Evolutionary conservation across 2,888 invertebrate species (phyloP), one percentile per base, ranked within the genome.

Genomic region (Hartigia nigra): DNA sequence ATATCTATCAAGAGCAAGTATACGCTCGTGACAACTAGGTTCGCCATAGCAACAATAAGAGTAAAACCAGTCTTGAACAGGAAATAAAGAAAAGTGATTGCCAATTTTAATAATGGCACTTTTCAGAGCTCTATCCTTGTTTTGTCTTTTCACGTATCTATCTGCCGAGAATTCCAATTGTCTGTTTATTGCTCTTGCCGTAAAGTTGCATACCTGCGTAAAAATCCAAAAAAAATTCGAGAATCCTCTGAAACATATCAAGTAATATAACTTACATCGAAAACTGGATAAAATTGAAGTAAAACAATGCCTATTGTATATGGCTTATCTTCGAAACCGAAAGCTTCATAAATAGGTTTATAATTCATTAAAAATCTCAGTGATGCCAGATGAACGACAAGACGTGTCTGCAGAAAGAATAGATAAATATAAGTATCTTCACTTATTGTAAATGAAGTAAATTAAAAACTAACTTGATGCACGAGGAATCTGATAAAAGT

Each of bases 41-140:
- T 31, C 12, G n/a, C 23, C 34, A 36, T 76, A n/a, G 9, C 35
- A 70, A 31, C 72, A 76, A 37, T 69, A 35, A 35, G 76, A 76
- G 35, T 72, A 76, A 31, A 76, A 35, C 76, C 76, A 76, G 36
- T 76, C 76, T 70, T 76, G 76, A 12, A 76, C 76, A n/a, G 76
- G 76, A 76, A 76, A 76, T 70, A 37, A 31, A 23, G 35, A 35
- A 12, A n/a, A 36, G 23, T 76, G 70, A 12, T 35, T 70, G 31
- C 70, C 76, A 35, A 76, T 70, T 76, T 76, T 76, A 36, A 11
- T 12, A 36, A 76, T 76, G 9, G 76, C 76, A 72, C 72, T 76
- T 36, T 76, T 76, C 23, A 76, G 34, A n/a, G n/a, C 72, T n/a
- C 34, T 23, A 32, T 76, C 76, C 35, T 36, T 76, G 11, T 36